Evolutionary conservation across 1,140 invertebrate species (phyloP), one percentile per base, ranked within the genome.

Genomic region (Calephelis nemesis): DNA sequence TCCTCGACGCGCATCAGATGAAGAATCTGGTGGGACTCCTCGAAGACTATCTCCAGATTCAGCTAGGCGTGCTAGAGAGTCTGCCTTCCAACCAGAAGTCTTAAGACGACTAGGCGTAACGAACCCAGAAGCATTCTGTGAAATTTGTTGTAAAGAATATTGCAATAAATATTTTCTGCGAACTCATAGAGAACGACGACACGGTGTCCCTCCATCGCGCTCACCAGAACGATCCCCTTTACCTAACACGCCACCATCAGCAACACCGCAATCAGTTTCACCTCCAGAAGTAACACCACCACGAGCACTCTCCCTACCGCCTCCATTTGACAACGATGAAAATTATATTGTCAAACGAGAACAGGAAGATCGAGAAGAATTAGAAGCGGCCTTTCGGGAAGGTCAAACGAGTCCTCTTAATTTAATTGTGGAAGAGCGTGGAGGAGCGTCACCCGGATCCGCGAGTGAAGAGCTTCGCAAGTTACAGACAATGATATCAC

Each of bases 81-180:
- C 93, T 0, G 94, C 95, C 73, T 93, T 96, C 77, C 93, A 94
- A 77, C 88, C 90, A 1, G 96, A 97, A 62, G 94, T 94, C 19
- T 87, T 97, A 10, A 93, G 95, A 4, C 94, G 95, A 68, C 90
- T 97, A 42, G 96, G 96, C 9, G 95, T 98, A 0, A 95, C 96
- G 71, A 97, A 97, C 86, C 95, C 96, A 3, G 97, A 98, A 76
- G 96, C 97, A 11, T 98, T 98, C 84, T 99, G 98, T 89, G 97
- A 98, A 81, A 95, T 98, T 60, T 99, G 98, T 84, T 97, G 96
- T 82, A 98, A 98, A 85, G 98, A 98, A 91, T 97, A 98, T 86
- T 97, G 96, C 87, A 99, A 98, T 85, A 98, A 98, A 82, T 98
- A 98, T 82, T 98, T 98, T 83, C 88, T 99, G 15, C 94, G 97